Conservation (phyloP, 2,113 vertebrate species). For the Meriones unguiculatus region DNA sequence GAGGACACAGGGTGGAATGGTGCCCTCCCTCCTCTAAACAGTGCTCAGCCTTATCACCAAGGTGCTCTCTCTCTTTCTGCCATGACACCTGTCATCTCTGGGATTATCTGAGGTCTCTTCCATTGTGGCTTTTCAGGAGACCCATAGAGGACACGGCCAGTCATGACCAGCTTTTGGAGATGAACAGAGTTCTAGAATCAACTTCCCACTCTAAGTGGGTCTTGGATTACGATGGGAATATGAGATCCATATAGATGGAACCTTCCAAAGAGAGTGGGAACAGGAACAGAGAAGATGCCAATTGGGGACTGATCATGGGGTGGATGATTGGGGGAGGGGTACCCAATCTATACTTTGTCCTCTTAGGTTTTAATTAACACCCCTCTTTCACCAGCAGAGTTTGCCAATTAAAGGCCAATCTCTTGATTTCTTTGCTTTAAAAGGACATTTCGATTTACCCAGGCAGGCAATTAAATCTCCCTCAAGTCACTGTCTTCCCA, state of each 20-base stretch:
- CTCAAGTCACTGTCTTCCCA: neutral
- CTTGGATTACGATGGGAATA: neutral
- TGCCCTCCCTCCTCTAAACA: neutral
- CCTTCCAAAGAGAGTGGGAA: neutral
- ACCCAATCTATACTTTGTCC: slow-evolving; percentile 10
- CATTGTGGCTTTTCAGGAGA: neutral
- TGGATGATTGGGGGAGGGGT: rapidly evolving
- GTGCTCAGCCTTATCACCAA: neutral
- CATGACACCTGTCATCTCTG: neutral
- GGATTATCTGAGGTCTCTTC: neutral
- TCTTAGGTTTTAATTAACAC: slow-evolving; percentile 56
- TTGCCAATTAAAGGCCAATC: slow-evolving; percentile 72
- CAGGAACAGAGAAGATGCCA: neutral
- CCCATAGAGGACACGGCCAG: neutral
- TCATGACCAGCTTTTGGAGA: neutral
- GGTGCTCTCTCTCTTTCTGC: neutral
- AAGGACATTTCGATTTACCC: slow-evolving; percentile 73
- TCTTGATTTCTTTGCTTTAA: slow-evolving; percentile 71
- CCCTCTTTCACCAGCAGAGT: slow-evolving; percentile 37
- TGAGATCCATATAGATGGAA: neutral
- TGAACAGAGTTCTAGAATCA: neutral
- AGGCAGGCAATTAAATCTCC: slow-evolving; percentile 78
- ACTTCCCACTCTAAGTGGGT: neutral
- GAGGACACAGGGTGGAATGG: neutral
- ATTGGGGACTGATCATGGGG: neutral